Percentiles rank a stretch among this genome's conserved stretches.
Conservation (phyloP, 1,140 invertebrate species). For the Stenopsyche tienmushanensis region DNA sequence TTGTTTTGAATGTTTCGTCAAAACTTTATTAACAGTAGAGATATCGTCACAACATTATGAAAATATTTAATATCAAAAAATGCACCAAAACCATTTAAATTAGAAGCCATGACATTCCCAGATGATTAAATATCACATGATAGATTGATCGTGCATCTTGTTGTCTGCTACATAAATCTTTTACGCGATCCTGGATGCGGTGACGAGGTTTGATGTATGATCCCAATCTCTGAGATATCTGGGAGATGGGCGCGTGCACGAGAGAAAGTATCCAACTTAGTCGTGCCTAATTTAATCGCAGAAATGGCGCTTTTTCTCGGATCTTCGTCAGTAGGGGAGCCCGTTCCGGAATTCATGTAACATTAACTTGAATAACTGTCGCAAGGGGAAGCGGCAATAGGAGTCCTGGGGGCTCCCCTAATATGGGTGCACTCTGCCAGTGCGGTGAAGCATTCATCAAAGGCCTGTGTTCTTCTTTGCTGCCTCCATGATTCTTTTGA, state of each 20-base stretch:
- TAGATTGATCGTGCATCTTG: no score
- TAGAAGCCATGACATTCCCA: no score
- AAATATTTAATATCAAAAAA: no score
- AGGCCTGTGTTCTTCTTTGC: slow-evolving; percentile 16
- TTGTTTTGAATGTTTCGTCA: no score
- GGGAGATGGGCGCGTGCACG: not conserved
- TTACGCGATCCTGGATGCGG: no score
- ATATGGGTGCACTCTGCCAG: not conserved
- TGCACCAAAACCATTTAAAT: no score
- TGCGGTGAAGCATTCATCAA: slow-evolving; percentile 26
- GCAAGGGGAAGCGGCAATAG: not conserved
- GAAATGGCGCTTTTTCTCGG: slow-evolving; percentile 1
- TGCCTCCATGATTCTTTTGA: not conserved
- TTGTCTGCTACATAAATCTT: no score
- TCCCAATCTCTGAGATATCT: no score
- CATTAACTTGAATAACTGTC: slow-evolving; percentile 41
- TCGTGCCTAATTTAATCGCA: slow-evolving; percentile 39
- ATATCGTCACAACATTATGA: no score
- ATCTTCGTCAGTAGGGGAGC: not conserved
- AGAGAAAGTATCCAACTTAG: slow-evolving; percentile 27
- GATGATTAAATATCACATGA: no score
- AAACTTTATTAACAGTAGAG: no score
- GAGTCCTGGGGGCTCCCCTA: not conserved
- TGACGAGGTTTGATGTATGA: no score
- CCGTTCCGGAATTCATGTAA: slow-evolving; percentile 38